A percentile compares a stretch with the other conserved stretches of the same genome.
Conservation (phyloP, 2,113 vertebrate species). For the Prietella phreatophila region DNA sequence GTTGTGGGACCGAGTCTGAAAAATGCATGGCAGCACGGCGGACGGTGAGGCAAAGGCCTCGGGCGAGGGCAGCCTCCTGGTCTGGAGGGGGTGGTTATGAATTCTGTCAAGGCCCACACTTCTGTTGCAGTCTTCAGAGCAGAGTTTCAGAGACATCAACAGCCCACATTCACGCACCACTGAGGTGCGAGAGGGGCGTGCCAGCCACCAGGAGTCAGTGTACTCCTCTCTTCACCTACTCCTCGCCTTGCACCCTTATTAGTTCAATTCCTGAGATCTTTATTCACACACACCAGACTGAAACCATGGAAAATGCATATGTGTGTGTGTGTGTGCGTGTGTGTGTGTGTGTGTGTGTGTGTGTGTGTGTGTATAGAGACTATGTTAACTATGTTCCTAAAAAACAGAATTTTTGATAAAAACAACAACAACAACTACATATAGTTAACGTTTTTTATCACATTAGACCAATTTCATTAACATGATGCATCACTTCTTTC, state of each 20-base stretch:
- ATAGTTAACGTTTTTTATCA: not conserved
- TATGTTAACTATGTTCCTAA: too few species aligned
- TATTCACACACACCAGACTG: conserved; percentile 32
- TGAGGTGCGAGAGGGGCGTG: conserved; percentile 44
- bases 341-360: not conserved
- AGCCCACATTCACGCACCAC: conserved; percentile 33
- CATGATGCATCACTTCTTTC: not conserved
- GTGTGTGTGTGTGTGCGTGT: not conserved
- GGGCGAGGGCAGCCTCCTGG: conserved; percentile 27
- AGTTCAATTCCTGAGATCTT: conserved; percentile 65
- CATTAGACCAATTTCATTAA: not conserved
- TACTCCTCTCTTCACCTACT: conserved; percentile 50
- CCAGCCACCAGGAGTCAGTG: conserved; percentile 63
- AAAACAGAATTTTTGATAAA: too few species aligned
- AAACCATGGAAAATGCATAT: not conserved
- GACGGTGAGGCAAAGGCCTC: conserved; percentile 8
- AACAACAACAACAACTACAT: not conserved
- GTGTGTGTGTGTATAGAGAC: too few species aligned
- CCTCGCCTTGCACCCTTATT: conserved; percentile 45
- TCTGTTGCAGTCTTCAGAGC: conserved; percentile 36
- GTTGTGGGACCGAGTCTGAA: conserved; percentile 43
- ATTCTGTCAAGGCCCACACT: conserved; percentile 63
- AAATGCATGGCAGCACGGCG: conserved; percentile 44
- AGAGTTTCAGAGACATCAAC: conserved; percentile 31
- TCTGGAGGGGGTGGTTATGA: conserved; percentile 57